phyloP scores from a whole-genome alignment of 2,797 vertebrate species.

The Emys orbicularis region DNA sequence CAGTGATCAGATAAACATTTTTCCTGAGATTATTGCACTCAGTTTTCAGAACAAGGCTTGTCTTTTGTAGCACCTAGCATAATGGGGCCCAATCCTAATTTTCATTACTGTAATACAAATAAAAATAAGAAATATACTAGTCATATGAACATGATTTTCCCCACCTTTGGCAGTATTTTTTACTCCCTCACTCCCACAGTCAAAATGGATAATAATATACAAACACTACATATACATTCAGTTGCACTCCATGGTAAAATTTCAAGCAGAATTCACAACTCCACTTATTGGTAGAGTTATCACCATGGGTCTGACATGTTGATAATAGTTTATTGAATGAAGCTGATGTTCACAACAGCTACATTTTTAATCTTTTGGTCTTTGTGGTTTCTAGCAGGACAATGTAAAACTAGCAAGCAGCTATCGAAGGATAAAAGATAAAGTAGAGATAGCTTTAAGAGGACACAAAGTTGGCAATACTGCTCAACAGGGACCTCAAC shows the following conservation, averaged over 20 bases:
- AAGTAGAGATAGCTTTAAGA: not conserved
- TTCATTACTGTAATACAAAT: not conserved
- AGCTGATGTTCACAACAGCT: not conserved
- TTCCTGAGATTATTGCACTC: not conserved
- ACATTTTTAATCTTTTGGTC: fast-evolving
- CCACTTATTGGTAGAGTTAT: not conserved
- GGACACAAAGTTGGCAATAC: not conserved
- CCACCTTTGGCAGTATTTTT: not conserved
- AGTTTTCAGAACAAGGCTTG: fast-evolving
- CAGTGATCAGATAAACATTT: not conserved
- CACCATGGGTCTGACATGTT: not conserved
- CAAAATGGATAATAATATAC: not conserved
- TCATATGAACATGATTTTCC: not conserved
- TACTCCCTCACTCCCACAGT: not conserved
- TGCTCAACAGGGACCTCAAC: not conserved
- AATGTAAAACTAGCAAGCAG: not conserved
- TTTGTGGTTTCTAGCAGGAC: not conserved
- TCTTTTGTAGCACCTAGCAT: not conserved
- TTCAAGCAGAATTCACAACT: not conserved
- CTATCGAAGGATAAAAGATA: not conserved
- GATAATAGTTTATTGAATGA: not conserved
- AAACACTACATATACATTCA: not conserved
- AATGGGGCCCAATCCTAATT: not conserved
- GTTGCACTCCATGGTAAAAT: not conserved
- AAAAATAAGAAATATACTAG: not conserved